These are phyloP conservation scores for Fabriciana adippe DNA, from an alignment of 2,888 invertebrate species.

Conservation along the genomic window DNA sequence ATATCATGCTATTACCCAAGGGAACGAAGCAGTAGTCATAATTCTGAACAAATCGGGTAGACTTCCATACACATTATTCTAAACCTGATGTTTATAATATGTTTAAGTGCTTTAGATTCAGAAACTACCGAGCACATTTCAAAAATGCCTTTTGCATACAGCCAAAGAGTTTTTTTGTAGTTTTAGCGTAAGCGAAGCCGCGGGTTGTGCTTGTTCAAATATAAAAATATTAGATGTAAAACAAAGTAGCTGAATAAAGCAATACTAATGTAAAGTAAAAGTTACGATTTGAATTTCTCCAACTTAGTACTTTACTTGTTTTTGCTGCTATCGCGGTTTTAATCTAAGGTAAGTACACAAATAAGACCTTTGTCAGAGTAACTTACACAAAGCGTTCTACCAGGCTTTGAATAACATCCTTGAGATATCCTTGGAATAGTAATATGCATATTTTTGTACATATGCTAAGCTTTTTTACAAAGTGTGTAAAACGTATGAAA, in stretches of 20 bases:
- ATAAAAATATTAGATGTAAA: not conserved
- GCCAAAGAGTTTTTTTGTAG: no score
- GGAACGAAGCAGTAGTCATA: no score
- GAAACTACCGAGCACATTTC: no score
- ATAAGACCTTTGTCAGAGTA: constrained; percentile 27
- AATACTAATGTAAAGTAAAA: not conserved
- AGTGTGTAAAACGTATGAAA: not conserved
- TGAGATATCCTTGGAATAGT: constrained; percentile 24
- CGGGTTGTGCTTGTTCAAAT: not conserved
- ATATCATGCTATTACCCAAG: no score
- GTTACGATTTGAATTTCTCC: constrained; percentile 1
- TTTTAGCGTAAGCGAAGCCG: no score
- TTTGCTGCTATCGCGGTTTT: constrained; percentile 23
- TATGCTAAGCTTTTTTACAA: not conserved
- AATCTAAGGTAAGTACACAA: constrained; percentile 26
- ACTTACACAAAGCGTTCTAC: constrained; percentile 30
- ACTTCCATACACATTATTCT: no score
- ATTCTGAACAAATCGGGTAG: no score
- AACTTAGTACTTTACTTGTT: constrained; percentile 3
- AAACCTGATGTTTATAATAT: no score
- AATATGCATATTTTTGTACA: constrained; percentile 22
- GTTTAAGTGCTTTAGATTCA: no score
- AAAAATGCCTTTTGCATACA: no score
- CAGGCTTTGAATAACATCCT: constrained; percentile 28
- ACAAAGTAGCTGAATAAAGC: not conserved